Percentiles rank a stretch among this genome's conserved stretches.
phyloP scores from a whole-genome alignment of 1,140 invertebrate species.

The Neoseiulus cucumeris region DNA sequence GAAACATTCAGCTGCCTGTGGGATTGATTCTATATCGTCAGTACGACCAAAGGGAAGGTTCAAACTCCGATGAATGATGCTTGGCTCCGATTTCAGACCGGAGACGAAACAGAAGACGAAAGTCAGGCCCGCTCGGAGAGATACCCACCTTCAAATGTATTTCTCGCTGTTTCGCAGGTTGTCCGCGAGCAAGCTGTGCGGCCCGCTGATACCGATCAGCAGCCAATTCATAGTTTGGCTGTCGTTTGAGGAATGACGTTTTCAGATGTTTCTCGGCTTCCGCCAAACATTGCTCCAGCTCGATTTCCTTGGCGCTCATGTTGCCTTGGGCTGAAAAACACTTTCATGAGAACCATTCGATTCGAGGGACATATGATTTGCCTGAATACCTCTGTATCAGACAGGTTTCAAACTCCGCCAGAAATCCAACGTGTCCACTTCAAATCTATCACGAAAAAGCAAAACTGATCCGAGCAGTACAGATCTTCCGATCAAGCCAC shows the following conservation, averaged over 20 bases:
- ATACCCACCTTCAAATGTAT: background rate
- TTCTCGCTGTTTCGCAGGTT: background rate
- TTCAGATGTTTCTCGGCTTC: conserved; percentile 9
- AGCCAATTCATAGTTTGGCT: background rate
- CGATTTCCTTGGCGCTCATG: background rate
- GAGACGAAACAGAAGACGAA: no score
- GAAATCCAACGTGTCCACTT: background rate
- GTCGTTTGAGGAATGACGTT: background rate
- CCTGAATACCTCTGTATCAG: background rate
- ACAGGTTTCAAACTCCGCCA: no score
- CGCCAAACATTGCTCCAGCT: background rate
- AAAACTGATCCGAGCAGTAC: background rate
- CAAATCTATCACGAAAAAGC: background rate
- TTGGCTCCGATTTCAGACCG: no score
- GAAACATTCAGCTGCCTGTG: background rate
- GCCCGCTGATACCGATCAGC: background rate
- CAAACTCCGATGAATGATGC: no score
- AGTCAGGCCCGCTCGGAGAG: no score
- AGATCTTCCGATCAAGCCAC: background rate
- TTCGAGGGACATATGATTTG: background rate
- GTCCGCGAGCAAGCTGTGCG: background rate
- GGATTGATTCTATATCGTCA: no score
- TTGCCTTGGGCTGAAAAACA: background rate
- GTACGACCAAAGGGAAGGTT: no score
- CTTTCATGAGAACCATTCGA: background rate